phyloP scores from a whole-genome alignment of 2,888 invertebrate genomes.

The Eupithecia vulgata region DNA sequence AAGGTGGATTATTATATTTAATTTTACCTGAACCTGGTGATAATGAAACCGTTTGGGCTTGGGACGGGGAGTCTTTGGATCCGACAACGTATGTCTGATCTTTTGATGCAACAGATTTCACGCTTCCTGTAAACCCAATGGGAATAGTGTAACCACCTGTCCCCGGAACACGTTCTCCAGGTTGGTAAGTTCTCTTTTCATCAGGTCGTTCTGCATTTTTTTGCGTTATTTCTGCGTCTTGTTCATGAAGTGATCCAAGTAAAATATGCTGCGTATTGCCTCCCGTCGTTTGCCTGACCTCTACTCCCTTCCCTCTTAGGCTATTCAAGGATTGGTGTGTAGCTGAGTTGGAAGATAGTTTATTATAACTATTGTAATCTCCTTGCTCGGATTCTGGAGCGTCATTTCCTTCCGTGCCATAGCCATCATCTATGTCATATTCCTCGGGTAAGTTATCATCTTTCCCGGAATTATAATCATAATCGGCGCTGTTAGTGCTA shows the following conservation, averaged over 20 bases:
- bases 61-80: slow-evolving; percentile 84
- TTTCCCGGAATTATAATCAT: slow-evolving; percentile 71
- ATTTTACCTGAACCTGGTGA: slow-evolving; percentile 80
- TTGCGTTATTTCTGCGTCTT: slow-evolving; percentile 86
- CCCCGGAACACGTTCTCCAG: slow-evolving; percentile 87
- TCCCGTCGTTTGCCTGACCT: slow-evolving; percentile 77
- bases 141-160: slow-evolving; percentile 87
- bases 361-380: slow-evolving; percentile 86
- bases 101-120: slow-evolving; percentile 86
- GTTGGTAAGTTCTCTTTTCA: slow-evolving; percentile 84
- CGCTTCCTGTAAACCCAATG: slow-evolving; percentile 86
- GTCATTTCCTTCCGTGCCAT: slow-evolving; percentile 67
- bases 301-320: slow-evolving; percentile 64
- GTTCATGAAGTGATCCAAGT: slow-evolving; percentile 83
- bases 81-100: slow-evolving; percentile 84
- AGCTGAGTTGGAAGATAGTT: slow-evolving; percentile 70
- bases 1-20: slow-evolving; percentile 64
- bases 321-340: slow-evolving; percentile 69
- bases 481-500: slow-evolving; percentile 59
- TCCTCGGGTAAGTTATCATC: slow-evolving; percentile 67
- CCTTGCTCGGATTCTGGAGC: slow-evolving; percentile 77
- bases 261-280: slow-evolving; percentile 86
- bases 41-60: slow-evolving; percentile 86
- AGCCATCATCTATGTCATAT: slow-evolving; percentile 73
- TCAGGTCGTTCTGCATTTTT: slow-evolving; percentile 80